Conservation (phyloP, 2,888 invertebrate species). For the Scelioninae gen. 1 region DNA sequence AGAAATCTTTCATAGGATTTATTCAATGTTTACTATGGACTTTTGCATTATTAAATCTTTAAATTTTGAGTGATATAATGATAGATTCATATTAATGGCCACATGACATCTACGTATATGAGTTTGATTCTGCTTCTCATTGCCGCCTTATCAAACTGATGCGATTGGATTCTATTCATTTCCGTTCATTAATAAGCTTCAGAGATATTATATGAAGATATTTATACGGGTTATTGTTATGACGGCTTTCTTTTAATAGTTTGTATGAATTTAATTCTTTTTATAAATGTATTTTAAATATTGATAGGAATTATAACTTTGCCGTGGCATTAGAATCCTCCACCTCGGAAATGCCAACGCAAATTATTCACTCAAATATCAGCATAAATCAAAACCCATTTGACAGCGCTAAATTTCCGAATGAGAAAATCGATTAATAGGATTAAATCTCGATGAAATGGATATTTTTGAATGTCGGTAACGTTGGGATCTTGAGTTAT, state of each 20-base stretch:
- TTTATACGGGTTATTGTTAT: not conserved
- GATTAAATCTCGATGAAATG: not conserved
- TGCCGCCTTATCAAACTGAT: constrained; percentile 1
- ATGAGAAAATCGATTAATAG: not conserved
- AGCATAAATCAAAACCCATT: not conserved
- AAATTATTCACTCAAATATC: no score
- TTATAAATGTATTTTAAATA: no score
- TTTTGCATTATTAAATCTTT: not conserved
- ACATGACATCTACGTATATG: constrained; percentile 11
- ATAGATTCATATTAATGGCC: not conserved
- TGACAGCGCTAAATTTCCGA: not conserved
- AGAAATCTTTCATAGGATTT: no score
- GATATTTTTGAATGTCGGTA: not conserved
- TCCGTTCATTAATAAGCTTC: constrained; percentile 29
- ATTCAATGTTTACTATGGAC: no score
- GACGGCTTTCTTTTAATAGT: not conserved
- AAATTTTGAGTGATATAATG: not conserved
- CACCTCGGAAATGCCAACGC: no score
- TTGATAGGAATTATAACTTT: no score
- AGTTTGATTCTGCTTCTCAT: constrained; percentile 9
- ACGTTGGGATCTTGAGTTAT: not conserved
- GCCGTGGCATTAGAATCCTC: no score
- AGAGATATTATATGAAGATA: constrained; percentile 1
- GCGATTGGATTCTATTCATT: constrained; percentile 23
- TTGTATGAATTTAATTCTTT: not conserved